Base-by-base conservation (phyloP, 2,113 vertebrate genomes). In the Calonectris borealis region DNA sequence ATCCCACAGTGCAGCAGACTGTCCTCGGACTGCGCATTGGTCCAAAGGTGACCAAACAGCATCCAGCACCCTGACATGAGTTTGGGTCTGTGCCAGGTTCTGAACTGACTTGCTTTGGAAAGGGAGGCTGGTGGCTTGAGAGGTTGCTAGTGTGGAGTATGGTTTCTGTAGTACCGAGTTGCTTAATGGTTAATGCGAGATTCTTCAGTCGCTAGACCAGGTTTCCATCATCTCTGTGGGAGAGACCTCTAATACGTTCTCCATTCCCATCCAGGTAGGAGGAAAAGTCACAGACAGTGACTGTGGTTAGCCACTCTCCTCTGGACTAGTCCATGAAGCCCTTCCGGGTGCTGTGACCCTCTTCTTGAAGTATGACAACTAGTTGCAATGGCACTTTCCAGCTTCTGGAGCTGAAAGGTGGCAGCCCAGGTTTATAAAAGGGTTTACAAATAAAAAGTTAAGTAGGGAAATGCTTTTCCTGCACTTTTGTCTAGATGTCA, bases 61-160 rank as follows among this genome's bases (percentile, higher is more conserved):
- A 66, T 13, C 29, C 44, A 65, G 80, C 6, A 5, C 15, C 21
- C 25, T 73, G 32, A 36, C 42, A 13, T 0, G 0, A 58, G 18
- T 73, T 24, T 76, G 62, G 13, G 10, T 58, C 86, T 92, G 25
- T 62, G 36, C 9, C 36, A 49, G 11, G 3, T 49, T 77, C 44
- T 79, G 36, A n/a, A 2, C 34, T 77, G 66, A 49, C 36, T 76
- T 34, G 12, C 54, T 88, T 58, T 60, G 64, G 27, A 69, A 65
- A 86, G 8, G 9, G 34, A 83, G 29, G 3, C 48, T 93, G 60
- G 51, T n/a, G 65, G 14, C 62, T 88, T 55, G 34, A 38, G 49
- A 52, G 8, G 24, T n/a, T 18, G 3, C 34, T 52, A 8, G 9
- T 14, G 21, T 66, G 46, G 22, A 19, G 17, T 66, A 3, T 24